Base-by-base conservation (phyloP, 2,797 vertebrate species). In the Avahi laniger region DNA sequence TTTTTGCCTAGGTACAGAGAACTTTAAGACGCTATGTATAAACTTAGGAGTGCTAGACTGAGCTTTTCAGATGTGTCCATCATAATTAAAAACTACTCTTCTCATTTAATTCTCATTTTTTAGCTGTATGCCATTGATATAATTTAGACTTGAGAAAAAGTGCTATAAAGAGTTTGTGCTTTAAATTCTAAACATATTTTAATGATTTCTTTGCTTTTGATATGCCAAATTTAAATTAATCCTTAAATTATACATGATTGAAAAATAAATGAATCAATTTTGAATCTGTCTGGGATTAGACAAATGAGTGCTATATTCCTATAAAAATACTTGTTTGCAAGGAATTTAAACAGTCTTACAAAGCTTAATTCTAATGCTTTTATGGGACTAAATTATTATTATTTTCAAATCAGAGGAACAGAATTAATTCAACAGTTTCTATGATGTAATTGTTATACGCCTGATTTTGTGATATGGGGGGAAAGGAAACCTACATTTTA, bases 181-280 rank as follows among this genome's bases (percentile, higher is more conserved):
- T 92, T 92, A 85, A 87, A 87, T 90, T 96, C 70, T 92, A 88
- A 79, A 59, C 59, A 80, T 88, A 72, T 83, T 96, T 87, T 88
- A 92, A 48, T 88, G 13, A 94, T 93, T 93, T 94, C 72, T 91
- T 78, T 3, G 80, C 12, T 92, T 94, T 84, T 95, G 85, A 94
- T 88, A 92, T 97, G 52, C 22, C 20, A 93, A 54, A 97, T 89
- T 97, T 96, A 94, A 94, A 87, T 86, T 86, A 89, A 92, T 94
- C 26, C 26, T 87, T 87, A 93, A 95, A 94, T 97, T 97, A 90
- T 72, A 94, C 59, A 57, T 87, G 59, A 95, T 88, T 91, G 33
- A 54, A 95, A 95, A 94, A 83, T 50, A 86, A 76, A 67, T 93
- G 84, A 93, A 84, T 96, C 73, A 76, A 69, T 59, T 95, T 97